phyloP scores from a whole-genome alignment of 2,888 invertebrate genomes.

The Drosophila differens region DNA sequence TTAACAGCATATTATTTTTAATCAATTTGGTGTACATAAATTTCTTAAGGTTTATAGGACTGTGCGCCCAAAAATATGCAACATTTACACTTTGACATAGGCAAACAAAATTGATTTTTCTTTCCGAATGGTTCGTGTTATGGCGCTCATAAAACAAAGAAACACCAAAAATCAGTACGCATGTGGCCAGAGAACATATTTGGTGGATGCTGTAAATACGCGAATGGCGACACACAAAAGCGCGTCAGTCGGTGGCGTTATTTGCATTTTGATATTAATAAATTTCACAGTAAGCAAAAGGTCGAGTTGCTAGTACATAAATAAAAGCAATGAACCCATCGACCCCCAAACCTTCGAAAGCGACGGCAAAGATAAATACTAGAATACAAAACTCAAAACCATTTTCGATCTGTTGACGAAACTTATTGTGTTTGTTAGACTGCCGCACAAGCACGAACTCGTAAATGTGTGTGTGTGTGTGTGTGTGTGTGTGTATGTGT shows the following conservation, averaged over 20 bases:
- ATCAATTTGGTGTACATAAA: slow-evolving; percentile 3
- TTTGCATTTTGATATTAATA: slow-evolving; percentile 79
- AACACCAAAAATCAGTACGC: slow-evolving; percentile 21
- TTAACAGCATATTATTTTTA: background rate
- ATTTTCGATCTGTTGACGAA: slow-evolving; percentile 55
- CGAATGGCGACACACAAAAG: slow-evolving; percentile 19
- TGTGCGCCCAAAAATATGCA: slow-evolving; percentile 44
- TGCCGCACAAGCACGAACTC: slow-evolving; percentile 25
- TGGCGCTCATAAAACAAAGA: slow-evolving; percentile 53
- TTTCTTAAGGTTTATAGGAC: background rate
- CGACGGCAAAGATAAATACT: slow-evolving; percentile 21
- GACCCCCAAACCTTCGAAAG: background rate
- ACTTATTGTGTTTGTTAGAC: slow-evolving; percentile 52
- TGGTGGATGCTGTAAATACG: background rate
- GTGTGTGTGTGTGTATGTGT: slow-evolving; percentile 8
- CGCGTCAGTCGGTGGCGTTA: slow-evolving; percentile 55
- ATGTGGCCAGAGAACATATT: slow-evolving; percentile 17
- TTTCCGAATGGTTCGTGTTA: slow-evolving; percentile 42
- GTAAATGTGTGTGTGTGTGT: background rate
- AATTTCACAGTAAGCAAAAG: slow-evolving; percentile 60
- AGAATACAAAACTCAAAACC: slow-evolving; percentile 40
- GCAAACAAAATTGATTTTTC: slow-evolving; percentile 53
- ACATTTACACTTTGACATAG: slow-evolving; percentile 64
- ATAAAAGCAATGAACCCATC: slow-evolving; percentile 20
- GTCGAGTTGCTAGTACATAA: slow-evolving; percentile 36